phyloP scores from a whole-genome alignment of 1,140 invertebrate species.

The Streblospio benedicti region DNA sequence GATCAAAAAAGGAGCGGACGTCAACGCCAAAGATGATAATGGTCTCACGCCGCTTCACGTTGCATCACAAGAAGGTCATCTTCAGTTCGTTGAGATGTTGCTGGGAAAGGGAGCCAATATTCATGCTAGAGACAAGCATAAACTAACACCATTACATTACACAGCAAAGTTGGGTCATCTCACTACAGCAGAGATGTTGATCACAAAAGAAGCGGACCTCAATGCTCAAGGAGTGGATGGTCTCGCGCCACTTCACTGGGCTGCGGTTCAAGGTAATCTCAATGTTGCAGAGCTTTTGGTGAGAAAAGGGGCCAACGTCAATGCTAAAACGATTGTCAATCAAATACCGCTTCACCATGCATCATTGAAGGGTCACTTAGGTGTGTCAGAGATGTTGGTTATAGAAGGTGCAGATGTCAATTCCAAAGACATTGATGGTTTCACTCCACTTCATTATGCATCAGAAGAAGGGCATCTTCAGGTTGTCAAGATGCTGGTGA shows the following conservation, averaged over 20 bases:
- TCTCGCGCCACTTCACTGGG: conserved; percentile 3
- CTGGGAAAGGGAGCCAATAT: too few species aligned
- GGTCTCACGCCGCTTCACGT: too few species aligned
- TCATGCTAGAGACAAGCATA: too few species aligned
- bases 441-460: conserved; percentile 27
- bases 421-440: conserved; percentile 33
- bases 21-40: too few species aligned
- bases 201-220: too few species aligned
- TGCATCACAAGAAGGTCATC: too few species aligned
- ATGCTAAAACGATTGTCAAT: background rate
- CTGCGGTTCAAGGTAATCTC: background rate
- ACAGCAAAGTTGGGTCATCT: conserved; percentile 8
- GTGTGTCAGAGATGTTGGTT: background rate
- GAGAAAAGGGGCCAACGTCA: background rate
- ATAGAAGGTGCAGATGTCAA: background rate
- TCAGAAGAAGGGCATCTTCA: conserved; percentile 39
- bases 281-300: background rate
- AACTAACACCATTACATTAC: conserved; percentile 10
- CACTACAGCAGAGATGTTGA: conserved; percentile 8
- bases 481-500: conserved; percentile 37
- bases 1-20: too few species aligned
- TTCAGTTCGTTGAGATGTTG: too few species aligned
- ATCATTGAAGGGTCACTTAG: background rate
- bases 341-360: background rate
- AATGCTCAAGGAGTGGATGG: conserved; percentile 10